Evolutionary conservation across 2,797 vertebrate species (phyloP), one percentile per base, ranked within the genome.

Genomic region (Pygocentrus nattereri): DNA sequence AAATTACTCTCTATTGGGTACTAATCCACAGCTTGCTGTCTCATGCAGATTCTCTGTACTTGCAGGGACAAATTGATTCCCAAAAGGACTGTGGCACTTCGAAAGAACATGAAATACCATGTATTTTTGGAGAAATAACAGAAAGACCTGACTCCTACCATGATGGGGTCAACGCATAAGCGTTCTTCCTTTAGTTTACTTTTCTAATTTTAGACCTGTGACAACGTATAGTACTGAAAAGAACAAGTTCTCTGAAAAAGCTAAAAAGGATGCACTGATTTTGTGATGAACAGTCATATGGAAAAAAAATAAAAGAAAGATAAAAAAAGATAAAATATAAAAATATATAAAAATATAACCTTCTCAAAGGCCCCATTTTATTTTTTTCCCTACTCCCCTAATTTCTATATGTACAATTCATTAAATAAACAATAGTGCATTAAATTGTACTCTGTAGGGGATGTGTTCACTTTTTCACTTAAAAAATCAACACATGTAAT

Each of bases 1-100:
- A 78, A 78, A 82, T 74, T 52, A 78, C 59, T 30, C 74, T 77
- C 80, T 76, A 72, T 54, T 52, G 67, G 74, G 68, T 65, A 72
- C 56, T 77, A 82, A 82, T 82, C 74, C 74, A 64, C 41, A 23
- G 23, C 56, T 76, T 62, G 65, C 74, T 76, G 67, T 71, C 80
- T 71, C 67, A 56, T 74, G 71, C 52, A 44, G 67, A 82, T 64
- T 76, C 47, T 38, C 73, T 52, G 64, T n/a, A 65, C 73, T 50
- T 62, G 59, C 65, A 71, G 56, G 58, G 67, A 71, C 58, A 71
- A 62, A 76, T 54, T 54, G 74, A 71, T 77, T 77, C 47, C 67
- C 18, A 44, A 41, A 27, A 21, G 31, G 41, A 41, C 68, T 18
- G 19, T 62, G 76, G 47, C 58, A 50, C 41, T 81, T 52, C 65